Conservation (phyloP, 1,140 invertebrate species). For the Bombus huntii region DNA sequence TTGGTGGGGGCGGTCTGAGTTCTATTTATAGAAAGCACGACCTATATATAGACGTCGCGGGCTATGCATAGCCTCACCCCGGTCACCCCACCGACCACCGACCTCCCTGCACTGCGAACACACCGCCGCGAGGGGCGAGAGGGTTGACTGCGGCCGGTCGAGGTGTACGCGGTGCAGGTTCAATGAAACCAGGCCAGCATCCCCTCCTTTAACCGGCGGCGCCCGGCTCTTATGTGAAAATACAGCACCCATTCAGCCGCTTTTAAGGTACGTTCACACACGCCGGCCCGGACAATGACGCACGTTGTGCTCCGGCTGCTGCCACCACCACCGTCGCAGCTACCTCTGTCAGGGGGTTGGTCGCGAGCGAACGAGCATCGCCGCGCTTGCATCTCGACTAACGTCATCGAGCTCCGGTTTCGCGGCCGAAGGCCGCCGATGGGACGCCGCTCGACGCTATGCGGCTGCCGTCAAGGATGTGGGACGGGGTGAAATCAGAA, state of each 20-base stretch:
- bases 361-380: background rate
- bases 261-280: slow-evolving; percentile 64
- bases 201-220: slow-evolving; percentile 45
- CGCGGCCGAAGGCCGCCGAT: slow-evolving; percentile 8
- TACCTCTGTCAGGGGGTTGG: background rate
- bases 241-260: slow-evolving; percentile 71
- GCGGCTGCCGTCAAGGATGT: background rate
- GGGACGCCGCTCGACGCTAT: background rate
- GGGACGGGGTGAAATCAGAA: background rate
- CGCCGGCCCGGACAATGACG: slow-evolving; percentile 40
- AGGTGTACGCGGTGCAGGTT: slow-evolving; percentile 72
- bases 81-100: slow-evolving; percentile 39
- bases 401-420: slow-evolving; percentile 25
- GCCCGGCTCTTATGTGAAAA: slow-evolving; percentile 69
- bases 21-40: slow-evolving; percentile 80
- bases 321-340: background rate
- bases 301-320: slow-evolving; percentile 11
- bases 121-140: slow-evolving; percentile 25
- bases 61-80: slow-evolving; percentile 77
- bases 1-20: slow-evolving; percentile 59
- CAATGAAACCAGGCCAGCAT: slow-evolving; percentile 79
- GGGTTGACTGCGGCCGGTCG: slow-evolving; percentile 37
- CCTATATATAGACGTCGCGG: slow-evolving; percentile 78
- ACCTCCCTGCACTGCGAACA: slow-evolving; percentile 60
- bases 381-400: slow-evolving; percentile 2